These are phyloP conservation scores for Mormyrus lacerda DNA, from an alignment of 2,113 vertebrate species.

Conservation along the genomic window DNA sequence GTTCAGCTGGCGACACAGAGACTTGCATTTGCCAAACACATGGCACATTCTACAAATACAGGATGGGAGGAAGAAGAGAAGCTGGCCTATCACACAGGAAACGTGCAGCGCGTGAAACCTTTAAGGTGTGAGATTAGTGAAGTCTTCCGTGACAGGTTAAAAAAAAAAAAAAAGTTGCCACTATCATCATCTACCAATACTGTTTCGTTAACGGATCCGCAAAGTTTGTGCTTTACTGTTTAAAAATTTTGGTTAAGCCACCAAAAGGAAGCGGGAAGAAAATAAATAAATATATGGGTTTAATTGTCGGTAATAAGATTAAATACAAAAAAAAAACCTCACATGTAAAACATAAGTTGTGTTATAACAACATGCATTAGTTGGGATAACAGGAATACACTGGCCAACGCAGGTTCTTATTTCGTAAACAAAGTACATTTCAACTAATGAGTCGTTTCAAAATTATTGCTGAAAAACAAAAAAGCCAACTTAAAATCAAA, in stretches of 20 bases:
- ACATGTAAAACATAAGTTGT: background rate
- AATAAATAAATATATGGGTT: background rate
- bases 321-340: background rate
- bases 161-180: background rate
- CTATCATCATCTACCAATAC: background rate
- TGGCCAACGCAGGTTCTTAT: background rate
- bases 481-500: background rate
- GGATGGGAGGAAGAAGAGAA: background rate
- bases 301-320: background rate
- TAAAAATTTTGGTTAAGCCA: background rate
- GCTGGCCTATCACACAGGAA: background rate
- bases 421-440: background rate
- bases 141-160: background rate
- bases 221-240: background rate
- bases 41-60: background rate
- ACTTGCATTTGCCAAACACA: background rate
- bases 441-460: background rate
- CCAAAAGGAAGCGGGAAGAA: background rate
- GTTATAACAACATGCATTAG: background rate
- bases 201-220: background rate
- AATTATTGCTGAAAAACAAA: constrained; percentile 17
- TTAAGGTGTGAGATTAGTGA: background rate
- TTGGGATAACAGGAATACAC: background rate
- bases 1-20: background rate
- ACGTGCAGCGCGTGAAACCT: too few species aligned